Conservation (phyloP, 2,888 invertebrate species). For the Carcina quercana region DNA sequence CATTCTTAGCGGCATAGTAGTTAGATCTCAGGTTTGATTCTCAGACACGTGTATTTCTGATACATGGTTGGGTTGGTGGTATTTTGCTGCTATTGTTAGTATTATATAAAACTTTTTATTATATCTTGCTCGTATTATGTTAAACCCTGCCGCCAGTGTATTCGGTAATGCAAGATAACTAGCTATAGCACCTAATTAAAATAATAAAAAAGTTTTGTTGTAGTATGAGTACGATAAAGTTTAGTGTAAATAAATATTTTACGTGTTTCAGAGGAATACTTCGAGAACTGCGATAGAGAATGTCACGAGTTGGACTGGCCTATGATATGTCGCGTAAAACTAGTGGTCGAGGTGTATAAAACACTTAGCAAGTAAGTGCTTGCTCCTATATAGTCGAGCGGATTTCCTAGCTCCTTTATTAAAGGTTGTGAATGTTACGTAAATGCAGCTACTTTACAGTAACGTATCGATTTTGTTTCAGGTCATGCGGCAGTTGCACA, state of each 20-base stretch:
- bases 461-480: slow-evolving; percentile 29
- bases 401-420: no score
- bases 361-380: slow-evolving; percentile 78
- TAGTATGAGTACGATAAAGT: slow-evolving; percentile 1
- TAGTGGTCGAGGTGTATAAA: slow-evolving; percentile 82
- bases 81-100: no score
- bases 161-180: no score
- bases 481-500: slow-evolving; percentile 80
- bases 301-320: slow-evolving; percentile 86
- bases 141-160: no score
- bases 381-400: not conserved
- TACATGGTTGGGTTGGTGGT: no score
- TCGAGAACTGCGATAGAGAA: slow-evolving; percentile 83
- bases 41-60: no score
- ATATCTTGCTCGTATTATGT: no score
- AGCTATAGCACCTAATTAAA: no score
- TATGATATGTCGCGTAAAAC: slow-evolving; percentile 85
- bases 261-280: slow-evolving; percentile 78
- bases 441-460: not conserved
- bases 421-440: no score
- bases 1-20: no score
- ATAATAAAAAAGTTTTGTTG: not conserved
- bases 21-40: no score
- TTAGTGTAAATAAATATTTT: slow-evolving; percentile 17
- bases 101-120: no score